Evolutionary conservation across 53 echinoderm and acorn worm species (phyloP).

Genomic region (Crossaster papposus): DNA sequence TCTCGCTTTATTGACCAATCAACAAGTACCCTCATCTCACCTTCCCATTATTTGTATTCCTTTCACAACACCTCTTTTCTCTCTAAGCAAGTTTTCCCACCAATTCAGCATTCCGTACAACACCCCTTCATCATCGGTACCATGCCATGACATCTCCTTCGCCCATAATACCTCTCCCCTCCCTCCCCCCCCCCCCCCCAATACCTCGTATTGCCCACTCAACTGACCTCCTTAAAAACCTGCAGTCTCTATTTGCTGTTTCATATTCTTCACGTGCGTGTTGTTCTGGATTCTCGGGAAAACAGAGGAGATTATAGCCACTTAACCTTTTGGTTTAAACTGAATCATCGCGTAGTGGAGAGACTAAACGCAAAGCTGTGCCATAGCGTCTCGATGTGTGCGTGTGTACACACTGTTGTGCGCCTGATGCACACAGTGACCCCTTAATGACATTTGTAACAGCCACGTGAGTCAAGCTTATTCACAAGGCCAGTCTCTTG

Average conservation of each 20-base stretch:
- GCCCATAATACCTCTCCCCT: not conserved
- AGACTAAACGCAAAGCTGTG: not conserved
- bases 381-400: not conserved
- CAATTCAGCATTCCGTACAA: not conserved
- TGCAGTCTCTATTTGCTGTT: not conserved
- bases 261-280: not conserved
- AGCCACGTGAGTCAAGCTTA: conserved; percentile 20
- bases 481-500: not conserved
- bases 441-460: not conserved
- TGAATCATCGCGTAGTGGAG: not conserved
- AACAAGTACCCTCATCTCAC: too few relatives aligned
- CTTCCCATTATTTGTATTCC: not conserved
- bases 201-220: not conserved
- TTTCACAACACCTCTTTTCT: not conserved
- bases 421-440: not conserved
- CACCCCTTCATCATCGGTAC: not conserved
- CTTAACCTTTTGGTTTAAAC: conserved; percentile 46
- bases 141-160: not conserved
- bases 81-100: too few relatives aligned
- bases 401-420: not conserved
- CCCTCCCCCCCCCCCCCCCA: not conserved
- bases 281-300: not conserved
- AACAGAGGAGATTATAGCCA: conserved; percentile 12
- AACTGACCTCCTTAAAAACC: not conserved
- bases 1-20: not conserved